Evolutionary conservation across 2,888 invertebrate species (phyloP).

Genomic region (Neocrepidodera transversa): DNA sequence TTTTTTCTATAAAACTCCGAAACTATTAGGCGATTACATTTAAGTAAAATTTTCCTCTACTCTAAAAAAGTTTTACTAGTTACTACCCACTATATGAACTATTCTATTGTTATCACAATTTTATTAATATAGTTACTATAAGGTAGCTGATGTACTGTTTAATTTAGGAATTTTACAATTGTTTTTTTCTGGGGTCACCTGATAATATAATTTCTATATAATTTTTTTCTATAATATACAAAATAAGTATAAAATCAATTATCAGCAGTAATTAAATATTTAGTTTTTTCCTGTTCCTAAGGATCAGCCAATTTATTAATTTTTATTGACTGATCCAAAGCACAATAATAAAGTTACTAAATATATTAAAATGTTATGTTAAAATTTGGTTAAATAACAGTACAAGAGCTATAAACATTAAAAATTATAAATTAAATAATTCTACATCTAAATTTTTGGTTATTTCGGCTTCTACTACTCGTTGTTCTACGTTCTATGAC

Average conservation of each 20-base stretch:
- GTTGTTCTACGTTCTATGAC: conserved; percentile 43
- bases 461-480: conserved; percentile 36
- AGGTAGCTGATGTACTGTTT: conserved; percentile 14
- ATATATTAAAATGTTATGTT: no score
- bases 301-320: no score
- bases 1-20: conserved; percentile 33
- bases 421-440: conserved; percentile 8
- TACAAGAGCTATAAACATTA: conserved; percentile 29
- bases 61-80: conserved; percentile 31
- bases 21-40: conserved; percentile 33
- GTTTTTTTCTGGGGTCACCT: no score
- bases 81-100: conserved; percentile 41
- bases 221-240: no score
- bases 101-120: conserved; percentile 41
- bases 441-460: conserved; percentile 32
- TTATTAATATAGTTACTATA: conserved; percentile 19
- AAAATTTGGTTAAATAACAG: no score
- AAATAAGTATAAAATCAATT: no score
- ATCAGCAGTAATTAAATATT: no score
- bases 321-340: no score
- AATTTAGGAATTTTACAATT: no score
- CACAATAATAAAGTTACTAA: no score
- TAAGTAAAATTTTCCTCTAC: conserved; percentile 34
- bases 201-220: no score
- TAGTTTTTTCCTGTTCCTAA: no score